Percentiles rank a stretch among this genome's conserved stretches.
Evolutionary conservation across 35 echinoderm and acorn worm species (phyloP).

Genomic region (Apostichopus japonicus): DNA sequence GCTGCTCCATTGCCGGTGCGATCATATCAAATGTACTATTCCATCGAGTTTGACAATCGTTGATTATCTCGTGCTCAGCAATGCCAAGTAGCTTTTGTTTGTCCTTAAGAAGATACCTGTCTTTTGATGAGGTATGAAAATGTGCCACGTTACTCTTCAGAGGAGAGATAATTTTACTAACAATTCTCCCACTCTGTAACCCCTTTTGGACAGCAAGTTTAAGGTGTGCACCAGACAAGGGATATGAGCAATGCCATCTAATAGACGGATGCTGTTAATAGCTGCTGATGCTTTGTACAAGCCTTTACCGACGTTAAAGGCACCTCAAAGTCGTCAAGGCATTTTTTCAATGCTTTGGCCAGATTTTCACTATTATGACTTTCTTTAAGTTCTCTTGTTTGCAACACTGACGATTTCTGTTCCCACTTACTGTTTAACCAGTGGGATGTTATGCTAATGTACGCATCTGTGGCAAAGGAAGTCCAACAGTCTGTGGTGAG

Average conservation of each 20-base stretch:
- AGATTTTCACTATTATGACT: not conserved
- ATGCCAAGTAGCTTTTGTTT: constrained; percentile 17
- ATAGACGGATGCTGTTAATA: constrained; percentile 4
- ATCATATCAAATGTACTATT: constrained; percentile 23
- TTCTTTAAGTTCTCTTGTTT: not conserved
- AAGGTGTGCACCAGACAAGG: constrained; percentile 1
- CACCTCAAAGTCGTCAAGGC: constrained; percentile 6
- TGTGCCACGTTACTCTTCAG: not conserved
- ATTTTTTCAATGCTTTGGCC: constrained; percentile 13
- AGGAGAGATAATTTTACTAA: constrained; percentile 15
- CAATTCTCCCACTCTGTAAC: constrained; percentile 3
- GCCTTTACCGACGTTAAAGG: constrained; percentile 18
- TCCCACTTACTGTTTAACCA: constrained; percentile 20
- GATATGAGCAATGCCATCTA: constrained; percentile 1
- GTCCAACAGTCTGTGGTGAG: not conserved
- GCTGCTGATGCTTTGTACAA: constrained; percentile 8
- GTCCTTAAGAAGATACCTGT: constrained; percentile 35
- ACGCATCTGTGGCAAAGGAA: constrained; percentile 6
- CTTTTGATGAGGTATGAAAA: constrained; percentile 39
- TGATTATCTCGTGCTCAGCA: constrained; percentile 10
- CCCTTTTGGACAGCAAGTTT: constrained; percentile 12
- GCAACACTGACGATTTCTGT: constrained; percentile 23
- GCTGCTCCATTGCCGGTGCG: constrained; percentile 15
- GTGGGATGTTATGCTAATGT: constrained; percentile 5
- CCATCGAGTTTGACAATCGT: constrained; percentile 6